Base-by-base conservation (phyloP, 64 coral and sea anemone genomes). In the Dendronephthya gigantea region DNA sequence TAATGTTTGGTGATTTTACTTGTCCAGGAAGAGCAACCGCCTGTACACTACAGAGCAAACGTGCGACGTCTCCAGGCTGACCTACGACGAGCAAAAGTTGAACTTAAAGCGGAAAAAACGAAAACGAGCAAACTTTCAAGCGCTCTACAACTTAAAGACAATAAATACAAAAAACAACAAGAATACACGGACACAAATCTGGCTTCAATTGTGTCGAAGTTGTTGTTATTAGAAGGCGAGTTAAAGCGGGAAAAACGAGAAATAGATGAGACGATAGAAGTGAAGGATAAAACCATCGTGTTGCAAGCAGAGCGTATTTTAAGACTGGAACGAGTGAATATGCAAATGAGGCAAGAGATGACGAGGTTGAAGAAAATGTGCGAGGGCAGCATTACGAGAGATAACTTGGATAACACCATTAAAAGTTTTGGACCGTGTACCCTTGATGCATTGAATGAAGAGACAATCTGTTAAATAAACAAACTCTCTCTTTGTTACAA, bases 211-310 rank as follows among this genome's bases (percentile, higher is more conserved):
- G 5, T 79, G 19, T 79, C 72, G 4, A 79, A 79, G 17, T 39
- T 79, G 30, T 34, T 79, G 36, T 35, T 79, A 29, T 34, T 79
- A 39, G 72, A 79, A 79, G 72, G 72, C 72, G 72, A 79, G 15
- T 34, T 79, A 29, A 79, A 19, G 36, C 72, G 72, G 72, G 72
- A 79, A 39, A 34, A 79, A 79, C 72, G 36, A 8, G 29, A 33
- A 10, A 79, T 79, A 29, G 28, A 79, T 12, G 32, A 79, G 9
- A 79, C 72, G 9, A 3, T 79, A 34, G 32, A 39, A 79, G 72
- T 36, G 15, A 79, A 79, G 29, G 72, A 79, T 33, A 34, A 35
- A 79, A 79, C 36, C 1, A 34, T 36, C 15, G 32, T 1, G 15
- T 34, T 0, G 36, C 72, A 79, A 79, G 15, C 34, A 0, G 72